Base-by-base conservation (phyloP, 2,113 vertebrate genomes). In the Hirundichthys speculiger region DNA sequence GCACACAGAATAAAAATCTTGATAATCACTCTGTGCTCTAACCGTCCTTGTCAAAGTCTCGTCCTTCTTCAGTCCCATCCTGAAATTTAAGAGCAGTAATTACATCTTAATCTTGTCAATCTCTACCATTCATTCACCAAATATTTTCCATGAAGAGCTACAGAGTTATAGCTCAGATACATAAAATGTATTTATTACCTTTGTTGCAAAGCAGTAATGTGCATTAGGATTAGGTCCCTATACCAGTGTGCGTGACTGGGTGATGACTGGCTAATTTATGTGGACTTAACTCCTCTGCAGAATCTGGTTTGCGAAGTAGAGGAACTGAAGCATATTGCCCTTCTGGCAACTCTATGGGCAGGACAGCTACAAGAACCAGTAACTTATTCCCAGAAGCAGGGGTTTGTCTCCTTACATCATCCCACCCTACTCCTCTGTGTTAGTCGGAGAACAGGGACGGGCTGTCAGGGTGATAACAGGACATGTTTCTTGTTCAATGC, bases 31-130 rank as follows among this genome's bases (percentile, higher is more conserved):
- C 25, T 25, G 41, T 18, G 30, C 41, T 71, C 47, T 62, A 78
- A 76, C 72, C n/a, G 71, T 83, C 86, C 84, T 89, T 88, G 83
- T 77, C 64, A 79, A 81, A 60, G 61, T 24, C 60, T 63, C 51
- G 57, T 65, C 62, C 57, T 62, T 62, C 70, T 45, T 47, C 61
- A 18, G n/a, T 70, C 60, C 56, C 19, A 30, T 80, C 47, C 4
- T 60, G 72, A 81, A 86, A 86, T 78, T 71, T 66, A 84, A 77
- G 62, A 61, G 64, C 46, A 82, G 72, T 88, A 89, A 92, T 90
- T 87, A 83, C 34, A 8, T 73, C 64, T 79, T 83, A 77, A 85
- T 89, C 74, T 79, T 43, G 70, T 73, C 78, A 52, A 74, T 83
- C 74, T 78, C 75, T 54, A 9, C 43, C 27, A 22, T 84, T 84